Evolutionary conservation across 1,140 invertebrate species (phyloP).

Genomic region (Bicyclus anynana): DNA sequence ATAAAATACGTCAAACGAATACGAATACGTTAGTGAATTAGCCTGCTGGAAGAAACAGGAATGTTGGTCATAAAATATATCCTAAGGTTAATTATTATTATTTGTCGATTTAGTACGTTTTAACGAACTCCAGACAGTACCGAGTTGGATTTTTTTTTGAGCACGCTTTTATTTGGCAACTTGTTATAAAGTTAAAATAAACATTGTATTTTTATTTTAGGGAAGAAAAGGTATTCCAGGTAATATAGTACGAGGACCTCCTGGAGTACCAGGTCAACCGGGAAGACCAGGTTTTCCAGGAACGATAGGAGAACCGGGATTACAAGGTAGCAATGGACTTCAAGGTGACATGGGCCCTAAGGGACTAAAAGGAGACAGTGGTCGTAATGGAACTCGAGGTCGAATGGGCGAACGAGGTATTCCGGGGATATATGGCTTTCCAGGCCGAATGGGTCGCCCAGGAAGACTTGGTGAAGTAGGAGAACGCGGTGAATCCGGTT

Average conservation of each 20-base stretch:
- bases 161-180: no score
- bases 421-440: constrained; percentile 69
- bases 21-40: no score
- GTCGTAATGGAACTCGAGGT: constrained; percentile 65
- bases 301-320: constrained; percentile 75
- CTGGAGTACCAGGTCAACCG: constrained; percentile 68
- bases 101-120: no score
- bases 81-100: no score
- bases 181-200: no score
- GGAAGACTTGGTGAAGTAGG: constrained; percentile 79
- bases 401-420: constrained; percentile 60
- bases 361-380: constrained; percentile 72
- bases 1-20: no score
- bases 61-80: no score
- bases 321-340: constrained; percentile 63
- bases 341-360: constrained; percentile 67
- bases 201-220: constrained; percentile 27
- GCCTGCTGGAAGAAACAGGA: no score
- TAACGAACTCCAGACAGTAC: no score
- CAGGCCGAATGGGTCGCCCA: constrained; percentile 77
- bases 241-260: constrained; percentile 46
- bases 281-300: constrained; percentile 71
- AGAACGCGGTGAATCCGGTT: constrained; percentile 76
- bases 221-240: constrained; percentile 65
- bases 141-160: no score